Percentiles rank a stretch among this genome's conserved stretches.
Conservation (phyloP, 2,888 invertebrate genomes). For the Idaea dimidiata region DNA sequence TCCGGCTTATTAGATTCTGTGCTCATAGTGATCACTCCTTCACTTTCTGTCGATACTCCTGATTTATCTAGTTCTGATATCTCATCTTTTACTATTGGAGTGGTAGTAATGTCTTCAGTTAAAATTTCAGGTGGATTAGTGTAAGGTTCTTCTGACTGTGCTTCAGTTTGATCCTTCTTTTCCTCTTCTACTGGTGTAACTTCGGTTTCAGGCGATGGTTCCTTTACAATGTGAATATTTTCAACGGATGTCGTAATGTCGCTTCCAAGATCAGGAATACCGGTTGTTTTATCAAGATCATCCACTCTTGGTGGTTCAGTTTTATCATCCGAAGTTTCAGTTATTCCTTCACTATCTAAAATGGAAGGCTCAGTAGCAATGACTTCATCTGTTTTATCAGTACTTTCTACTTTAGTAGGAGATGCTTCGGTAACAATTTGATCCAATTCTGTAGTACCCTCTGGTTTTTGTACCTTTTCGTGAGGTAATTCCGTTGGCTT, state of each 20-base stretch:
- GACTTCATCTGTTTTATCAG: constrained; percentile 1
- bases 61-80: not conserved
- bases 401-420: constrained; percentile 5
- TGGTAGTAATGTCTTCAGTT: not conserved
- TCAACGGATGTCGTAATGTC: not conserved
- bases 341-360: not conserved
- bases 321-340: constrained; percentile 1
- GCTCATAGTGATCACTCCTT: not conserved
- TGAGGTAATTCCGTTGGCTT: constrained; percentile 1
- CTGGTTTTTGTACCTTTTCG: constrained; percentile 15
- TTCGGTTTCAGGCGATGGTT: not conserved
- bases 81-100: not conserved
- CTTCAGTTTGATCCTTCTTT: constrained; percentile 2
- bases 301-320: constrained; percentile 4
- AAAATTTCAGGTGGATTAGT: constrained; percentile 5
- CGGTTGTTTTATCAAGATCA: constrained; percentile 2
- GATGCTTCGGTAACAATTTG: constrained; percentile 14
- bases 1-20: constrained; percentile 5
- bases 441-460: constrained; percentile 17
- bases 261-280: not conserved
- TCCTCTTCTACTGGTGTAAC: not conserved
- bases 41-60: not conserved
- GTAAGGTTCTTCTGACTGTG: constrained; percentile 4
- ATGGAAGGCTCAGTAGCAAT: constrained; percentile 4
- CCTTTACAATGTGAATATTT: not conserved